phyloP scores from a whole-genome alignment of 1,140 invertebrate species.

The Drosophila kikkawai region DNA sequence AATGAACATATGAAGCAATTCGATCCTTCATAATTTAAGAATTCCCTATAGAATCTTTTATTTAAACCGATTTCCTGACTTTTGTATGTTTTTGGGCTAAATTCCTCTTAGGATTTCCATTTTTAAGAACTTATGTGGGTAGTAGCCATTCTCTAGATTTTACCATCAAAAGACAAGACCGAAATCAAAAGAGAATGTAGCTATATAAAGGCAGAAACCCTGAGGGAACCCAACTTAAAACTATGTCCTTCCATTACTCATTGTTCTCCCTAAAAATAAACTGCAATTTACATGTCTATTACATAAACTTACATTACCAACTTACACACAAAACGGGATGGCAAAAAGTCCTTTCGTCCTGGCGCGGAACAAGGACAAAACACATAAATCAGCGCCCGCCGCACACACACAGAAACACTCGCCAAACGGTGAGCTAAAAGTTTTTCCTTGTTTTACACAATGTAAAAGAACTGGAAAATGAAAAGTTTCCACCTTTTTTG shows the following conservation, averaged over 20 bases:
- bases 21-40: neutral
- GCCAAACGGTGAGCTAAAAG: constrained; percentile 22
- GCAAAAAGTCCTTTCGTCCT: constrained; percentile 45
- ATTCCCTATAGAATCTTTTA: neutral
- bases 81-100: neutral
- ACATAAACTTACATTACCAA: constrained; percentile 49
- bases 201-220: neutral
- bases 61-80: neutral
- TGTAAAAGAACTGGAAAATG: constrained; percentile 22
- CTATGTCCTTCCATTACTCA: constrained; percentile 17
- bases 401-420: constrained; percentile 6
- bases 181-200: neutral
- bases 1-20: neutral
- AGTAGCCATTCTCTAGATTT: neutral
- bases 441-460: constrained; percentile 43
- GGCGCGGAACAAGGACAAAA: constrained; percentile 52
- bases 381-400: constrained; percentile 64
- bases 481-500: constrained; percentile 49
- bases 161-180: neutral
- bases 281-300: constrained; percentile 51
- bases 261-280: constrained; percentile 27
- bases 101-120: neutral
- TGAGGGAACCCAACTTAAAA: constrained; percentile 2
- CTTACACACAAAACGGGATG: constrained; percentile 46
- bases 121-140: neutral